These are phyloP conservation scores for Xanthorhoe spadicearia DNA, from an alignment of 2,888 invertebrate species.

Conservation along the genomic window DNA sequence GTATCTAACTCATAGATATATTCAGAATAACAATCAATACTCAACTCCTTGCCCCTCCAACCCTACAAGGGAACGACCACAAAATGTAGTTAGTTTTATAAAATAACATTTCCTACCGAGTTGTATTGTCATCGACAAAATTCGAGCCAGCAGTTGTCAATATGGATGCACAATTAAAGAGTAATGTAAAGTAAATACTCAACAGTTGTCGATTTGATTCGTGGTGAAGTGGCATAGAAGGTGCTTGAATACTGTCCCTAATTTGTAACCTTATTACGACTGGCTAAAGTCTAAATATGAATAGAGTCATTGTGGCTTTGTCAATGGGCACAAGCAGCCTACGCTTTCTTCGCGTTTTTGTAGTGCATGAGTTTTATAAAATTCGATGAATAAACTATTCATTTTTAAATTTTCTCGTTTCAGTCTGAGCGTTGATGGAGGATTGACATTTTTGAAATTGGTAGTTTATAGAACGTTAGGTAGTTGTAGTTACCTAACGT, in stretches of 20 bases:
- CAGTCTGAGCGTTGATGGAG: background rate
- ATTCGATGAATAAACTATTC: constrained; percentile 18
- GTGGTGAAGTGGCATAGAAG: constrained; percentile 54
- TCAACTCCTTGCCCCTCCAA: background rate
- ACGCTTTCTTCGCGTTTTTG: constrained; percentile 62
- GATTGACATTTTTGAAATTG: background rate
- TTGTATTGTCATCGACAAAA: constrained; percentile 73
- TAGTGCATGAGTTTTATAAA: constrained; percentile 58
- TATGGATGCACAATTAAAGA: constrained; percentile 72
- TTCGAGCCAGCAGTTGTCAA: constrained; percentile 66
- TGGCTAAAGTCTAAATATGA: constrained; percentile 44
- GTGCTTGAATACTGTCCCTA: constrained; percentile 36
- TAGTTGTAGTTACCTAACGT: too few relatives aligned
- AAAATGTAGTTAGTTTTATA: constrained; percentile 51
- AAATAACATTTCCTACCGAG: constrained; percentile 67
- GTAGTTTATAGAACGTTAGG: too few relatives aligned
- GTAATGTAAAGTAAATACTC: constrained; percentile 82
- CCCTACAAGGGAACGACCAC: constrained; percentile 35
- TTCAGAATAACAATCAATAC: background rate
- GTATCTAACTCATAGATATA: background rate
- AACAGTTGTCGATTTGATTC: constrained; percentile 75
- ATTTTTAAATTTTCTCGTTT: background rate
- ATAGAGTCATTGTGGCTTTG: constrained; percentile 51
- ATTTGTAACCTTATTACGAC: background rate
- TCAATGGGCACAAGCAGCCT: constrained; percentile 65